A percentile compares a stretch with the other conserved stretches of the same genome.
Conservation (phyloP, 1,140 invertebrate genomes). For the Cyrtorhinus lividipennis region DNA sequence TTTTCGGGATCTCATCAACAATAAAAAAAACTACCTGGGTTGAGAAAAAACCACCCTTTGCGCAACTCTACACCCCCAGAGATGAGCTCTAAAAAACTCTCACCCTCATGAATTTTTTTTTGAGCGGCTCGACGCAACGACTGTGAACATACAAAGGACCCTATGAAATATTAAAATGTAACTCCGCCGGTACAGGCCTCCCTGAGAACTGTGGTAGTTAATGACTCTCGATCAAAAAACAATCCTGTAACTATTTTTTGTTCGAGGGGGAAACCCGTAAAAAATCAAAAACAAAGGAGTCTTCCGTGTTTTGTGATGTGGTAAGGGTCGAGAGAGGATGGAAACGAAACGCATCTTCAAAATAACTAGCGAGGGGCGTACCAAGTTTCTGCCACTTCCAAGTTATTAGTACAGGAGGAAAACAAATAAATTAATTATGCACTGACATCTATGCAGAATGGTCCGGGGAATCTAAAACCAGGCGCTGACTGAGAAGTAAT, state of each 20-base stretch:
- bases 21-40: constrained; percentile 5
- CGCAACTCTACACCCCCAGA: constrained; percentile 1
- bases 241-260: background rate
- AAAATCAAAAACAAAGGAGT: background rate
- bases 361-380: too few species aligned
- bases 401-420: too few species aligned
- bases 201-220: background rate
- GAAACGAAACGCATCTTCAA: too few species aligned
- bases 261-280: background rate
- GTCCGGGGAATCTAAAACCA: too few species aligned
- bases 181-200: background rate
- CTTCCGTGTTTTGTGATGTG: background rate
- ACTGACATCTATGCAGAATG: too few species aligned
- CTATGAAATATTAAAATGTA: constrained; percentile 9
- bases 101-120: background rate
- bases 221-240: background rate
- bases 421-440: too few species aligned
- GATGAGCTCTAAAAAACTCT: constrained; percentile 1
- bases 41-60: background rate
- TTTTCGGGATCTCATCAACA: background rate
- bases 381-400: too few species aligned
- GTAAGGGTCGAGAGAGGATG: too few species aligned
- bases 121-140: background rate
- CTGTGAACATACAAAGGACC: constrained; percentile 2
- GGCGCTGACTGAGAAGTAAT: too few species aligned